phyloP scores from a whole-genome alignment of 1,140 invertebrate species.

The Pseudomyrmex gracilis region DNA sequence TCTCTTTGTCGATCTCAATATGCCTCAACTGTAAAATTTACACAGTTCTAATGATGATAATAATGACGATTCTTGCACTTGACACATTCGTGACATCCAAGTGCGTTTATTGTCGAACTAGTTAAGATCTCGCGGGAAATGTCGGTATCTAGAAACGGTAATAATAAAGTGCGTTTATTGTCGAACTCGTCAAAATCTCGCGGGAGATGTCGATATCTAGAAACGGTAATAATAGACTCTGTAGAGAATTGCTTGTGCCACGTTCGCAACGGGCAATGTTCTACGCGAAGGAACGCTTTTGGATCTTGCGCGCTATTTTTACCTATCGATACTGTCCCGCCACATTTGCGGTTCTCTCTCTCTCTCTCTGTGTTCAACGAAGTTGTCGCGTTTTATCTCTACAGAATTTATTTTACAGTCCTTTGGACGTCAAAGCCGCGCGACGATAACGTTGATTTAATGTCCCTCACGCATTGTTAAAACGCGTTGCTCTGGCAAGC shows the following conservation, averaged over 20 bases:
- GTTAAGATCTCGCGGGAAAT: not conserved
- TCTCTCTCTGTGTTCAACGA: slow-evolving; percentile 2
- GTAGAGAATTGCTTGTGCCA: slow-evolving; percentile 14
- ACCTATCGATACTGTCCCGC: slow-evolving; percentile 22
- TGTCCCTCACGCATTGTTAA: too few species aligned
- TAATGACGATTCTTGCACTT: too few species aligned
- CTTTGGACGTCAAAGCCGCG: slow-evolving; percentile 32
- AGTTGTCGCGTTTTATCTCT: slow-evolving; percentile 10
- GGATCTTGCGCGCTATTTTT: slow-evolving; percentile 49
- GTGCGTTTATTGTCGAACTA: not conserved
- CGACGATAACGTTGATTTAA: slow-evolving; percentile 20
- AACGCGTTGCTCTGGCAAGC: not conserved
- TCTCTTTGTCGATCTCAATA: not conserved
- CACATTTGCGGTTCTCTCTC: slow-evolving; percentile 20
- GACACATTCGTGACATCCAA: not conserved
- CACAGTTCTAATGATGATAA: too few species aligned
- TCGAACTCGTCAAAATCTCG: slow-evolving; percentile 11
- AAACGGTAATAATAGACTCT: slow-evolving; percentile 47
- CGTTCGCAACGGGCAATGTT: not conserved
- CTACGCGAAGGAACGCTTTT: slow-evolving; percentile 8
- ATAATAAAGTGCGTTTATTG: slow-evolving; percentile 32
- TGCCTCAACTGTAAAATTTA: not conserved
- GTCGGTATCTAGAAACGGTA: slow-evolving; percentile 30
- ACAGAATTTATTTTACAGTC: slow-evolving; percentile 29
- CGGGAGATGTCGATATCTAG: slow-evolving; percentile 4